Conservation (phyloP, 2,888 invertebrate genomes). For the Metacarcinus magister region DNA sequence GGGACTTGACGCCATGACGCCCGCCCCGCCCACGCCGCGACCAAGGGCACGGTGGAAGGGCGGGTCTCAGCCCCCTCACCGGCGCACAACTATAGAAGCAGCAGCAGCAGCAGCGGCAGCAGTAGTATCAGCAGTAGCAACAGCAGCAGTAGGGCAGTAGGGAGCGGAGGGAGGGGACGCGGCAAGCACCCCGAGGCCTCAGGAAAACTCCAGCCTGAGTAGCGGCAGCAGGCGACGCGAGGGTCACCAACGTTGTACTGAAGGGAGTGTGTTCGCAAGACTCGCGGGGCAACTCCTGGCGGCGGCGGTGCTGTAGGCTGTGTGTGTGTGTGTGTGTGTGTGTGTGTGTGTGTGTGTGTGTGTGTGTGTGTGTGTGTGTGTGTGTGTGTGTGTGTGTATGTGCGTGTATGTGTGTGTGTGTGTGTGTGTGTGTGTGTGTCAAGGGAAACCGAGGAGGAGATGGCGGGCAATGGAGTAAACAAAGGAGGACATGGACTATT, state of each 20-base stretch:
- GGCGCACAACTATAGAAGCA: not conserved
- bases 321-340: constrained; percentile 32
- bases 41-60: not conserved
- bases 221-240: constrained; percentile 9
- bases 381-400: constrained; percentile 50
- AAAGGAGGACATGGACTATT: constrained; percentile 6
- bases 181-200: not conserved
- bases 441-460: not conserved
- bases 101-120: not conserved
- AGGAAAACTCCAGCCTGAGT: not conserved
- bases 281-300: not conserved
- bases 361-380: constrained; percentile 39
- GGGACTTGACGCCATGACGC: not conserved
- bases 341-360: constrained; percentile 56
- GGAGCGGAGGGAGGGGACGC: not conserved
- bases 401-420: constrained; percentile 59
- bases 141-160: not conserved
- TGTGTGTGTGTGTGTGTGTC: constrained; percentile 43
- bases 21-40: not conserved
- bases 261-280: not conserved
- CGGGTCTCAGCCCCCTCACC: not conserved
- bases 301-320: not conserved
- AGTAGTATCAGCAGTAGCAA: constrained; percentile 19
- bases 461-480: constrained; percentile 20
- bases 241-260: not conserved